Conservation (phyloP, 2,113 vertebrate species). For the Cynocephalus volans region DNA sequence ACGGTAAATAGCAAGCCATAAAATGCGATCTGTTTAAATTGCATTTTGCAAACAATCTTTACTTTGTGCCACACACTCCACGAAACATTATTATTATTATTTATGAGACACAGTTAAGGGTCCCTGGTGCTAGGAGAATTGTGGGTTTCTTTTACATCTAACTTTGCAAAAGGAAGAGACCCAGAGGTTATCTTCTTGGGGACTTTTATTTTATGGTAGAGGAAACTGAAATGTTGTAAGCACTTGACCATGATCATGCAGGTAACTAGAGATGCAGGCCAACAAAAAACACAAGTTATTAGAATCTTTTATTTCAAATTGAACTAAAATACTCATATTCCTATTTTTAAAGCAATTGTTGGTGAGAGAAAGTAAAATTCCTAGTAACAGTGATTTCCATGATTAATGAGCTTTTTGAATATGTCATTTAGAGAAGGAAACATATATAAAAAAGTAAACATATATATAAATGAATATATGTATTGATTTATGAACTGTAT, state of each 20-base stretch:
- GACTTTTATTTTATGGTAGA: constrained; percentile 66
- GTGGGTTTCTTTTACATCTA: constrained; percentile 75
- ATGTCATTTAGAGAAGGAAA: not conserved
- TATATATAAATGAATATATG: not conserved
- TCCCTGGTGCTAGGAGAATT: constrained; percentile 58
- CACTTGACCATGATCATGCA: constrained; percentile 53
- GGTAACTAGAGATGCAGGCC: constrained; percentile 51
- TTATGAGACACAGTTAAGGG: constrained; percentile 76
- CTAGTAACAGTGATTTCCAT: not conserved
- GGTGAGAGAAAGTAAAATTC: constrained; percentile 39
- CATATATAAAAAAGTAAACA: not conserved
- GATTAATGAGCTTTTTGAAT: constrained; percentile 45
- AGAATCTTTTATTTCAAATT: not conserved
- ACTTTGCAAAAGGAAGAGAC: constrained; percentile 62
- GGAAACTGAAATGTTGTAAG: constrained; percentile 49
- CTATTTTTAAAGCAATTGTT: constrained; percentile 53
- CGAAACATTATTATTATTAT: constrained; percentile 82
- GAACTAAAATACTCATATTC: not conserved
- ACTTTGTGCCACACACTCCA: constrained; percentile 63
- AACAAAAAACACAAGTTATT: not conserved
- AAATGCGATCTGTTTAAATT: constrained; percentile 84
- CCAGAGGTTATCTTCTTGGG: constrained; percentile 59
- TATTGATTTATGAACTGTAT: not conserved
- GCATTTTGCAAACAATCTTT: constrained; percentile 82
- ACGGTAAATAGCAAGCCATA: constrained; percentile 79